Conservation (phyloP, 2,888 invertebrate species). For the Argyra leucocephala region DNA sequence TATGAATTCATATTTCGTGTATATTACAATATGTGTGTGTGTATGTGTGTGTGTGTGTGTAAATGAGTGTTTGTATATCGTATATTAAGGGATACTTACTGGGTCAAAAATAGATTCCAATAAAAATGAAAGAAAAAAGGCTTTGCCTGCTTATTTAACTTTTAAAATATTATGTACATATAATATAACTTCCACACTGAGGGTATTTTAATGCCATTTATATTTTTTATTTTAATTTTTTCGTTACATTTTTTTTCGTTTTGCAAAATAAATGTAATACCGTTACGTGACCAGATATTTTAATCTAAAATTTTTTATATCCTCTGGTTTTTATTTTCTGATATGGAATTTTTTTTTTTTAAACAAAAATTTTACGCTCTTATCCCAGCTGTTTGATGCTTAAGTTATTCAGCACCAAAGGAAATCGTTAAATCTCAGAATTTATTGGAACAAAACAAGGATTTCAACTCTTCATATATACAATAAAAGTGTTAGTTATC, state of each 20-base stretch:
- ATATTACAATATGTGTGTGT: background rate
- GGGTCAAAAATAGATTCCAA: background rate
- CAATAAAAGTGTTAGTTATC: no score
- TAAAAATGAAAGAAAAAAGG: background rate
- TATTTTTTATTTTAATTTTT: no score
- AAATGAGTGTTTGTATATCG: background rate
- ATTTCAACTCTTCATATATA: background rate
- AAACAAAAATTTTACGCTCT: background rate
- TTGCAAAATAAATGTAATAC: background rate
- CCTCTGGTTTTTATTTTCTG: background rate
- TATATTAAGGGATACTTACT: background rate
- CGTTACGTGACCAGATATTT: constrained; percentile 6
- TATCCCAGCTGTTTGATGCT: background rate
- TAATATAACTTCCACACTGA: background rate
- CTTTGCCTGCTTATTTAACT: background rate
- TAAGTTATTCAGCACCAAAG: background rate
- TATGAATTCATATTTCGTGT: background rate
- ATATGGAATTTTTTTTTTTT: background rate
- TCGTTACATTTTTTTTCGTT: no score
- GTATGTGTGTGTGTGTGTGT: background rate
- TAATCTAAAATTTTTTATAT: background rate
- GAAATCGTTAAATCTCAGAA: background rate
- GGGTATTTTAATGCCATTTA: background rate
- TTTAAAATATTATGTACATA: no score
- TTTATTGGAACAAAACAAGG: background rate